Conservation (phyloP, 2,888 invertebrate species). For the Graphium colonna region DNA sequence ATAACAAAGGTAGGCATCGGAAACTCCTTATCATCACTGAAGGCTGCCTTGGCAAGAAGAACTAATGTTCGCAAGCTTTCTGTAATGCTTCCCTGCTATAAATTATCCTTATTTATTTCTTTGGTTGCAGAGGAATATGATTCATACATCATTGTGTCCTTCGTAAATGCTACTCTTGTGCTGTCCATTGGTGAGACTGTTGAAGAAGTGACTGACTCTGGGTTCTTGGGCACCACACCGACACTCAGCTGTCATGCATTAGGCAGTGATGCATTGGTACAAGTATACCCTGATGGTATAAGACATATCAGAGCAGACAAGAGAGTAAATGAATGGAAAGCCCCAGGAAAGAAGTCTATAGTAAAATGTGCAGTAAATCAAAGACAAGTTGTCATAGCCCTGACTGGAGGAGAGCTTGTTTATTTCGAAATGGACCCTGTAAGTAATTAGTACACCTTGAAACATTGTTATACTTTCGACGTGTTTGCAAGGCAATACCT, state of each 20-base stretch:
- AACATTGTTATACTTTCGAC: slow-evolving; percentile 39
- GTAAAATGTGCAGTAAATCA: slow-evolving; percentile 99
- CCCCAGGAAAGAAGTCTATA: slow-evolving; percentile 97
- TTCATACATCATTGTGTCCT: slow-evolving; percentile 99
- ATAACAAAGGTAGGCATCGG: slow-evolving; percentile 68
- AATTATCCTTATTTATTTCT: slow-evolving; percentile 38
- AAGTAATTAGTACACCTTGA: slow-evolving; percentile 62
- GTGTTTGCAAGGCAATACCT: slow-evolving; percentile 53
- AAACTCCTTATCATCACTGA: slow-evolving; percentile 48
- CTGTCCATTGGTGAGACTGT: slow-evolving; percentile 99
- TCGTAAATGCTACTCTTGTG: slow-evolving; percentile 98
- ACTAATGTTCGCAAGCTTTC: slow-evolving; percentile 24
- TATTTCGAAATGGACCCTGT: slow-evolving; percentile 99
- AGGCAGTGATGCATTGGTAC: slow-evolving; percentile 98
- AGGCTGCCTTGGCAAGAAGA: slow-evolving; percentile 49
- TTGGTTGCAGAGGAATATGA: slow-evolving; percentile 97
- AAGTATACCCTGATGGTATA: slow-evolving; percentile 99
- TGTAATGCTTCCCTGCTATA: slow-evolving; percentile 18
- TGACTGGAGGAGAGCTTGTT: slow-evolving; percentile 98
- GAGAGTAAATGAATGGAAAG: slow-evolving; percentile 99
- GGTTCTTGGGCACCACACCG: slow-evolving; percentile 98
- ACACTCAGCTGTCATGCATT: slow-evolving; percentile 98
- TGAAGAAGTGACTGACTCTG: slow-evolving; percentile 99
- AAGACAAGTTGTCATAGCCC: slow-evolving; percentile 97
- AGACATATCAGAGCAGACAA: slow-evolving; percentile 98